Percentiles rank a stretch among this genome's conserved stretches.
Conservation (phyloP, 2,797 vertebrate species). For the Oreortyx pictus region DNA sequence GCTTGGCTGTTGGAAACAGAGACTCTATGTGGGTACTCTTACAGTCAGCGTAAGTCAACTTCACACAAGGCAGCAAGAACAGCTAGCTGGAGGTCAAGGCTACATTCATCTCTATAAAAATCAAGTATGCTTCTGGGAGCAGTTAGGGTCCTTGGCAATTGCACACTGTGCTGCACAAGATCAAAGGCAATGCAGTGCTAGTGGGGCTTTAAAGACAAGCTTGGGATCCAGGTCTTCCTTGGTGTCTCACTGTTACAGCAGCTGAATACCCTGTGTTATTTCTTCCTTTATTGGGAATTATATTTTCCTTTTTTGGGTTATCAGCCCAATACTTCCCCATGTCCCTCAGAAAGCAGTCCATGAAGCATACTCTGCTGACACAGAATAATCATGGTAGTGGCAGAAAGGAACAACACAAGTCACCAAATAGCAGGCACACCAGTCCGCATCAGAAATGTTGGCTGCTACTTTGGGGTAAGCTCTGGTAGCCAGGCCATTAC, state of each 20-base stretch:
- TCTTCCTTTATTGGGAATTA: too few relatives aligned
- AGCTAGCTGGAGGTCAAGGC: neutral
- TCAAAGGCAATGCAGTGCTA: neutral
- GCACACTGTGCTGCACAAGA: neutral
- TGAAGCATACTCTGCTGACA: neutral
- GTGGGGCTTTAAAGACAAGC: neutral
- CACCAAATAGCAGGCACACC: neutral
- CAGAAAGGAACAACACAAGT: neutral
- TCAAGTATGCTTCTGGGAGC: neutral
- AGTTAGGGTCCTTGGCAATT: neutral
- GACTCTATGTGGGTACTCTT: neutral
- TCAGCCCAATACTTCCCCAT: neutral
- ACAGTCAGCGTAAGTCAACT: neutral
- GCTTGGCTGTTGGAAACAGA: neutral
- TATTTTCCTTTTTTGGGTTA: too few relatives aligned
- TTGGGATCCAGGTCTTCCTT: accelerated
- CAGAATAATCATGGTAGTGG: neutral
- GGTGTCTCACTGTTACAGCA: neutral
- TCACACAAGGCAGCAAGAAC: accelerated
- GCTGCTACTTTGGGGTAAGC: neutral
- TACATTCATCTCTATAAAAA: neutral
- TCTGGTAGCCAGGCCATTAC: neutral
- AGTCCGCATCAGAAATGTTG: neutral
- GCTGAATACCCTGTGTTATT: neutral
- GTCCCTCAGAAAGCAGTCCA: neutral